Evolutionary conservation across 2,797 vertebrate genomes (phyloP).

Genomic region (Gymnothorax reevesii): DNA sequence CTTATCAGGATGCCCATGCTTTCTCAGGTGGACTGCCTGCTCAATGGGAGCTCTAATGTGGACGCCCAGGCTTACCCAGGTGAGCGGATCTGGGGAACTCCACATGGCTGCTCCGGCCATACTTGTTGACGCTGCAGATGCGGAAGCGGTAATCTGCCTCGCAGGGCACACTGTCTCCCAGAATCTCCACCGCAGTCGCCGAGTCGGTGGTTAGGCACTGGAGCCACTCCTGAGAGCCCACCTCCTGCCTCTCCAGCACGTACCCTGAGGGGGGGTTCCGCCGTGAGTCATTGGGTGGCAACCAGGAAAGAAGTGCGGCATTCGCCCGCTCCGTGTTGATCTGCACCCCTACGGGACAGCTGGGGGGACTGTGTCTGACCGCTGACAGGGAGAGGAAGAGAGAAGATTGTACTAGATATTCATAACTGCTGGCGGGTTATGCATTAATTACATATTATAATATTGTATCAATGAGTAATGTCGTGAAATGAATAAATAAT

Average conservation of each 20-base stretch:
- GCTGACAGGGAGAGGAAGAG: conserved; percentile 65
- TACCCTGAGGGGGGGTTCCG: conserved; percentile 82
- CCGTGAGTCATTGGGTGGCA: conserved; percentile 78
- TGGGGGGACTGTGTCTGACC: conserved; percentile 83
- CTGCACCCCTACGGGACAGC: conserved; percentile 80
- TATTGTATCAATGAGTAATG: background rate
- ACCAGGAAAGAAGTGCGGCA: conserved; percentile 86
- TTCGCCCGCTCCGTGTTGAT: conserved; percentile 87
- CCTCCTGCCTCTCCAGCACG: conserved; percentile 87
- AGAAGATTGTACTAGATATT: too few species aligned
- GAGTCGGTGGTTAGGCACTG: conserved; percentile 90
- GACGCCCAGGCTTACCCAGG: conserved; percentile 73
- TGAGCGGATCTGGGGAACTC: conserved; percentile 88
- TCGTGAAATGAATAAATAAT: background rate
- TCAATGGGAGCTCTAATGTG: background rate
- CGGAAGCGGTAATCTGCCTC: conserved; percentile 93
- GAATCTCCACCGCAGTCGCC: conserved; percentile 85
- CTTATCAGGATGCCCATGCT: background rate
- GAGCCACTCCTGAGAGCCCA: conserved; percentile 85
- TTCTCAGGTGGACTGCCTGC: background rate
- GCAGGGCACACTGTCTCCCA: conserved; percentile 85
- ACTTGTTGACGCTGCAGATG: conserved; percentile 85
- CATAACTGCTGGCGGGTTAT: too few species aligned
- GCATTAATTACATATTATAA: background rate
- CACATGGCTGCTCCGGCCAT: conserved; percentile 86